Evolutionary conservation across 2,797 vertebrate genomes (phyloP).

Genomic region (Sus cebifrons): DNA sequence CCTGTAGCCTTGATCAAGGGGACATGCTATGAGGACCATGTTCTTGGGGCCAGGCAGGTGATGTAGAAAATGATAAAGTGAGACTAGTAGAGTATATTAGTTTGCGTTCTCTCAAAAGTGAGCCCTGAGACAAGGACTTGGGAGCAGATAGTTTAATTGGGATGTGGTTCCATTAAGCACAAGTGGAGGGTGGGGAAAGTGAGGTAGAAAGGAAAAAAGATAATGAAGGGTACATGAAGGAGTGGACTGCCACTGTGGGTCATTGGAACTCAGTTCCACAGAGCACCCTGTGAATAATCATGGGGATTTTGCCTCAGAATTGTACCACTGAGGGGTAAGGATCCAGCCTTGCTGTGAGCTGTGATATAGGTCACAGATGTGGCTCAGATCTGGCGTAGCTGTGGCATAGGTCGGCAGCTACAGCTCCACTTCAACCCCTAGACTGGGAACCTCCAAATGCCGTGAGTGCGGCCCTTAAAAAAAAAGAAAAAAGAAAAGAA

Average conservation of each 20-base stretch:
- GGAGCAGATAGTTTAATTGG: slow-evolving; percentile 38
- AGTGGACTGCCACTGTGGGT: not conserved
- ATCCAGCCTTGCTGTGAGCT: too few species aligned
- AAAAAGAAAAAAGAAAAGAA: not conserved
- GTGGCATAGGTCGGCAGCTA: too few species aligned
- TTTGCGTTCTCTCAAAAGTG: slow-evolving; percentile 42
- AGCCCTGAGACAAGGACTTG: slow-evolving; percentile 1
- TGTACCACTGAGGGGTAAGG: not conserved
- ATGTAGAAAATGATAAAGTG: not conserved
- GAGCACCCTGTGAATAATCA: not conserved
- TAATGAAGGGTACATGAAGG: not conserved
- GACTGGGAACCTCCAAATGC: too few species aligned
- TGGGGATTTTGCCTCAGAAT: not conserved
- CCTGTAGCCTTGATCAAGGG: not conserved
- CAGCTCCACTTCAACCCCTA: too few species aligned
- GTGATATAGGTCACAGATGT: too few species aligned
- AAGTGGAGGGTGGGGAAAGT: not conserved
- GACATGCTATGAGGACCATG: not conserved
- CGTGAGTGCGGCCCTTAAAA: too few species aligned
- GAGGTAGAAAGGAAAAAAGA: slow-evolving; percentile 38
- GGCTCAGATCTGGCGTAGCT: too few species aligned
- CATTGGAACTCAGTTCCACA: not conserved
- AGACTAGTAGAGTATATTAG: not conserved
- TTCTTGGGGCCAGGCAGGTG: not conserved
- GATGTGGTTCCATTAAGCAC: slow-evolving; percentile 24